phyloP scores from a whole-genome alignment of 2,888 invertebrate species.

The Yponomeuta sedellus region DNA sequence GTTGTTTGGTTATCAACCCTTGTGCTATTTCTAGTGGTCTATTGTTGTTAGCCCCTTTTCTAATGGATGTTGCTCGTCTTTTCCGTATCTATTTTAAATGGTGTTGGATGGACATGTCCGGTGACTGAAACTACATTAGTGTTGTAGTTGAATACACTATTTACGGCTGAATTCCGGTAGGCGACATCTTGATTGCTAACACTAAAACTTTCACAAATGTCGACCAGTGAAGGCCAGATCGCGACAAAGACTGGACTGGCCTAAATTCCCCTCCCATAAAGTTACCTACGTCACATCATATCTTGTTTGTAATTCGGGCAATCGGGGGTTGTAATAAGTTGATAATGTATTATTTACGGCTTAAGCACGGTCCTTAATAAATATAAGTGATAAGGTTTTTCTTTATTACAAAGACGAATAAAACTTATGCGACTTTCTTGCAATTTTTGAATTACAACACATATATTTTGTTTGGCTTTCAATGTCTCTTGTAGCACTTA shows the following conservation, averaged over 20 bases:
- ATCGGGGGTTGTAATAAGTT: background rate
- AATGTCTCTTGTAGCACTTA: too few relatives aligned
- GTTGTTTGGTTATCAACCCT: too few relatives aligned
- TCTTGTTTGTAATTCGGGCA: background rate
- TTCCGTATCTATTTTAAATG: background rate
- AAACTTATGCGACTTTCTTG: background rate
- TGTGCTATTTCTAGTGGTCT: too few relatives aligned
- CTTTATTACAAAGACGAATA: background rate
- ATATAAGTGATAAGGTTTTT: background rate
- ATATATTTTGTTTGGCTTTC: too few relatives aligned
- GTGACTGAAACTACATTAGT: background rate
- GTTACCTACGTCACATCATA: background rate
- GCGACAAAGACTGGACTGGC: background rate
- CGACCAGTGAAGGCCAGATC: background rate
- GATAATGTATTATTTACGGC: background rate
- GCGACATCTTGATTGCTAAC: conserved; percentile 30
- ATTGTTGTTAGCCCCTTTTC: too few relatives aligned
- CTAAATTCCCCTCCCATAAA: background rate
- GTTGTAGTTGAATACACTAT: background rate
- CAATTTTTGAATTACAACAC: background rate
- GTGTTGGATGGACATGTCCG: background rate
- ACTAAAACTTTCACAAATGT: background rate
- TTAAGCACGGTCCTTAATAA: background rate
- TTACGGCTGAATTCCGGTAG: conserved; percentile 44
- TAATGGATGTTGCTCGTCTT: background rate